phyloP scores from a whole-genome alignment of 1,140 invertebrate genomes.

The Diabrotica virgifera region DNA sequence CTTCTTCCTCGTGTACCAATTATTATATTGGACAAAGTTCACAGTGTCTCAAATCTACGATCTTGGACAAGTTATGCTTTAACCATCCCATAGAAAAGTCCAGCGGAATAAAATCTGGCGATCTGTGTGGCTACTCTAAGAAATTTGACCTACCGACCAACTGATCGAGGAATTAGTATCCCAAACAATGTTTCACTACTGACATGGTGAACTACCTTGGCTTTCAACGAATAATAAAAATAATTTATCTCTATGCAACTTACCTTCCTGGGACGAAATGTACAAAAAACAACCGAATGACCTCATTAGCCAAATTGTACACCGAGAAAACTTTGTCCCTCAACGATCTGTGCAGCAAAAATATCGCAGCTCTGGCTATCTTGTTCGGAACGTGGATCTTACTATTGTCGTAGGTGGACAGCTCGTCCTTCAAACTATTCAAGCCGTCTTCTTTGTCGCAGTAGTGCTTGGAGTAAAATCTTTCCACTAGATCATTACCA shows the following conservation, averaged over 20 bases:
- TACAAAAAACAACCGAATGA: slow-evolving; percentile 73
- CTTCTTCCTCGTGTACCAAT: background rate
- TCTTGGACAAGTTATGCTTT: too few relatives aligned
- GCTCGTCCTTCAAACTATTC: slow-evolving; percentile 68
- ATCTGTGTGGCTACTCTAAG: too few relatives aligned
- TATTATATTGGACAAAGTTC: too few relatives aligned
- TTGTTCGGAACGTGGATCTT: slow-evolving; percentile 65
- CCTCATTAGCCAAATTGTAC: slow-evolving; percentile 74
- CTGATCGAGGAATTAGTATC: too few relatives aligned
- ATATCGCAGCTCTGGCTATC: slow-evolving; percentile 71
- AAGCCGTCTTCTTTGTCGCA: slow-evolving; percentile 89
- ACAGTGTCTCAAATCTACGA: too few relatives aligned
- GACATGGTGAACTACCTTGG: background rate
- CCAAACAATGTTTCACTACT: background rate
- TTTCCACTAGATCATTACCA: slow-evolving; percentile 85
- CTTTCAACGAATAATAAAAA: background rate
- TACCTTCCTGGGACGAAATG: slow-evolving; percentile 76
- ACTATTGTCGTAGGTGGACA: slow-evolving; percentile 58
- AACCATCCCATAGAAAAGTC: too few relatives aligned
- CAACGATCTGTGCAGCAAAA: slow-evolving; percentile 72
- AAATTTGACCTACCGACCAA: background rate
- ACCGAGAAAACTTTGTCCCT: slow-evolving; percentile 84
- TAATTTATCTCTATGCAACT: slow-evolving; percentile 15
- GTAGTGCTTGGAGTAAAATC: slow-evolving; percentile 91
- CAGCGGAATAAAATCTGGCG: too few relatives aligned